Evolutionary conservation across 92 coral and sea anemone genomes (phyloP), one percentile per base, ranked within the genome.

Genomic region (Epizoanthus scotinus): DNA sequence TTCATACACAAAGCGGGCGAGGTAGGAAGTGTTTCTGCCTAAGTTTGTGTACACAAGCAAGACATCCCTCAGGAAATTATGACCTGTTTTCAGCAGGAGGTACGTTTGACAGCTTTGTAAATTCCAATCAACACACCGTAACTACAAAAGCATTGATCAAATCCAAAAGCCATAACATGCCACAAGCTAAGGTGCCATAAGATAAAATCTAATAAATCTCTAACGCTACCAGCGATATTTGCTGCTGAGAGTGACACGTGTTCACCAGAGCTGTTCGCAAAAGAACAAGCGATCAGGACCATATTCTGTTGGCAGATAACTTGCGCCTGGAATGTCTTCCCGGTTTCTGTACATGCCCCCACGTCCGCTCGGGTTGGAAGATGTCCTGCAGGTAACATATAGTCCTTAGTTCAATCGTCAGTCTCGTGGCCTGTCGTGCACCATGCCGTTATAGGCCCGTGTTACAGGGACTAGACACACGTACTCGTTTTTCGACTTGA

Each of bases 51-150:
- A 63, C 81, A 36, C 81, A 75, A 58, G 52, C 81, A 75, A 58
- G 52, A 2, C 14, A 8, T 47, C 52, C 10, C 13, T 10, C 52
- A 47, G 67, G 55, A 59, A 75, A 75, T 59, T 31, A 6, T 47
- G 50, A 31, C 21, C 64, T 19, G 79, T 54, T 56, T 64, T 64
- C 70, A 12, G 67, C 81, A 74, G 67, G 67, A 31, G 79, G 67
- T 21, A 34, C 38, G 21, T 74, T 64, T 75, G 81, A 75, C 81
- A 75, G 66, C 44, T 75, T 75, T 75, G 81, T 36, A 36, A 75
- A 75, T 75, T 75, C 81, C 81, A 54, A 75, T 75, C 81, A 58
- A 17, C 68, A 34, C 81, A 27, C 68, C 22, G 63, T 21, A 8
- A 34, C 20, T 59, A 4, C 18, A 27, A 28, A 57, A 24, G 28